Percentiles rank a stretch among this genome's conserved stretches.
Conservation (phyloP, 92 coral and sea anemone genomes). For the Metridium senile region DNA sequence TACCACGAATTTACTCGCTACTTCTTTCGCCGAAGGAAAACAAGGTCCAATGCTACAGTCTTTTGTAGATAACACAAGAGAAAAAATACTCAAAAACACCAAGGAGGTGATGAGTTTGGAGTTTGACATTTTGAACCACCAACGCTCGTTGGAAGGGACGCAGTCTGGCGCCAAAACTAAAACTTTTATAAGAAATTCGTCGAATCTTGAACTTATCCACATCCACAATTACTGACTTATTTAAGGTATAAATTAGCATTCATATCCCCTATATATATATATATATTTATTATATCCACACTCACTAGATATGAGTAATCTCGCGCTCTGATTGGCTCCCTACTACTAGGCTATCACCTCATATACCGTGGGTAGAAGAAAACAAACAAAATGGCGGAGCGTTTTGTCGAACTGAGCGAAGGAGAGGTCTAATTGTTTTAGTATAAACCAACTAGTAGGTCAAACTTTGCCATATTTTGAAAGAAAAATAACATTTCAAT, state of each 20-base stretch:
- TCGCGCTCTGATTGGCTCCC: too few species aligned
- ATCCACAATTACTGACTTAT: slow-evolving; percentile 13
- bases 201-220: slow-evolving; percentile 15
- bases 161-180: neutral
- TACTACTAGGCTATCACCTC: too few species aligned
- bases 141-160: slow-evolving; percentile 14
- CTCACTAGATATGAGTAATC: too few species aligned
- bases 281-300: too few species aligned
- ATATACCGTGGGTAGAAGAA: neutral
- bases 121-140: slow-evolving; percentile 33
- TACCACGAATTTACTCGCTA: slow-evolving; percentile 49
- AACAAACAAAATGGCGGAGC: slow-evolving; percentile 17
- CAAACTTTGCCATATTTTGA: too few species aligned
- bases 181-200: neutral
- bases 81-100: slow-evolving; percentile 35
- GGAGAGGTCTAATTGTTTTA: too few species aligned
- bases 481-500: too few species aligned
- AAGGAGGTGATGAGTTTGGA: slow-evolving; percentile 45
- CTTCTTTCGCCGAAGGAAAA: slow-evolving; percentile 57
- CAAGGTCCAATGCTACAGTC: slow-evolving; percentile 70
- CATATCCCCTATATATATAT: too few species aligned
- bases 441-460: too few species aligned
- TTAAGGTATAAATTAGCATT: neutral
- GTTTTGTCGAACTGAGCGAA: too few species aligned
- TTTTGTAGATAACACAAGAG: slow-evolving; percentile 39